Evolutionary conservation across 2,113 vertebrate genomes (phyloP).

Genomic region (Galeopterus variegatus): DNA sequence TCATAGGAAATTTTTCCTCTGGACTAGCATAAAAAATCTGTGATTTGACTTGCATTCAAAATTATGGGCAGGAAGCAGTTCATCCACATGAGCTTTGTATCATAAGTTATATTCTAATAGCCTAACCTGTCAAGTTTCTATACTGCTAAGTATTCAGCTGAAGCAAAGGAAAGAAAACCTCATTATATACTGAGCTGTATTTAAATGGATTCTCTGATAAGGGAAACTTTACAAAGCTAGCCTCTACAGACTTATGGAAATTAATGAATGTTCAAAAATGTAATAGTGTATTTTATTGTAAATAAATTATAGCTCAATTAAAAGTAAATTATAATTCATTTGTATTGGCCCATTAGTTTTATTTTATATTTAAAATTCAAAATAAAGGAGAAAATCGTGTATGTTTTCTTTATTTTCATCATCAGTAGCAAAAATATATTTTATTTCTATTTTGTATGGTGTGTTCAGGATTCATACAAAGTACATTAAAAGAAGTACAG

Average conservation of each 20-base stretch:
- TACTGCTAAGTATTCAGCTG: constrained; percentile 75
- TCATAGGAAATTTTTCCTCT: constrained; percentile 51
- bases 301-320: constrained; percentile 64
- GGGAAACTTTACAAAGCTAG: constrained; percentile 71
- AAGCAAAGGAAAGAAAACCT: constrained; percentile 76
- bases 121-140: constrained; percentile 59
- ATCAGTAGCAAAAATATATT: background rate
- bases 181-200: constrained; percentile 70
- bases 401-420: background rate
- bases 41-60: constrained; percentile 65
- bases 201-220: constrained; percentile 78
- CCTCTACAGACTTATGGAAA: constrained; percentile 74
- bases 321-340: constrained; percentile 70
- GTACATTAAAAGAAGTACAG: background rate
- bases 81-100: constrained; percentile 50
- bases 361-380: constrained; percentile 70
- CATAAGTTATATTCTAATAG: constrained; percentile 82
- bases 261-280: constrained; percentile 76
- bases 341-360: constrained; percentile 46
- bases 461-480: background rate
- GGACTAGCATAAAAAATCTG: constrained; percentile 59
- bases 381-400: background rate
- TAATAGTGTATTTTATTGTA: constrained; percentile 55
- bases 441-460: background rate
- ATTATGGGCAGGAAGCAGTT: constrained; percentile 69